Base-by-base conservation (phyloP, 2,888 invertebrate genomes). In the Sepiola atlantica region DNA sequence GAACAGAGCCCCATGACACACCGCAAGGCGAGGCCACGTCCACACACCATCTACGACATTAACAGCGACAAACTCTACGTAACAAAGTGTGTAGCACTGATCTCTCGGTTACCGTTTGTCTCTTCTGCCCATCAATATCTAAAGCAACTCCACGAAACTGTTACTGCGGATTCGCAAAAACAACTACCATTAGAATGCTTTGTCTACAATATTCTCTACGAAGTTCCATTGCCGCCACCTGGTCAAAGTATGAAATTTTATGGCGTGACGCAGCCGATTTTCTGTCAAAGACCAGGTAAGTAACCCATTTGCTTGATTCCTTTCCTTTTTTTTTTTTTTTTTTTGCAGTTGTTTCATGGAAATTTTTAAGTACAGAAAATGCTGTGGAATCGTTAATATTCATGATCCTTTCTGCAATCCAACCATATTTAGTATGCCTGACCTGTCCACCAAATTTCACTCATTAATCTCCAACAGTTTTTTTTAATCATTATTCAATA, bases 21-120 rank as follows among this genome's bases (percentile, higher is more conserved):
- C 77, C 94, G 94, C 90, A 95, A 94, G 92, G 94, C 94, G 20
- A 94, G 95, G 21, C 94, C 94, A 91, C 94, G 94, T 95, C 93
- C 94, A 0, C 95, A 95, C 54, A 95, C 94, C 54, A 96, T 97
- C 97, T 99, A 99, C 97, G 99, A 99, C 97, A 98, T 98, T 97
- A 98, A 98, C 97, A 99, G 99, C 98, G 99, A 99, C 98, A 98
- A 98, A 97, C 98, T 99, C 95, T 99, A 98, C 98, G 99, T 99
- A 97, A 98, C 99, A 96, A 99, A 99, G 98, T 98, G 99, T 97
- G 98, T 99, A 97, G 98, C 98, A 95, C 98, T 99, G 95, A 98
- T 99, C 96, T 98, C 99, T 97, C 99, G 99, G 97, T 98, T 98
- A 96, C 99, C 99, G 55, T 99, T 99, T 97, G 96, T 97, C 35